Percentiles rank a stretch among this genome's conserved stretches.
Evolutionary conservation across 2,113 vertebrate genomes (phyloP).

Genomic region (Caracal caracal): DNA sequence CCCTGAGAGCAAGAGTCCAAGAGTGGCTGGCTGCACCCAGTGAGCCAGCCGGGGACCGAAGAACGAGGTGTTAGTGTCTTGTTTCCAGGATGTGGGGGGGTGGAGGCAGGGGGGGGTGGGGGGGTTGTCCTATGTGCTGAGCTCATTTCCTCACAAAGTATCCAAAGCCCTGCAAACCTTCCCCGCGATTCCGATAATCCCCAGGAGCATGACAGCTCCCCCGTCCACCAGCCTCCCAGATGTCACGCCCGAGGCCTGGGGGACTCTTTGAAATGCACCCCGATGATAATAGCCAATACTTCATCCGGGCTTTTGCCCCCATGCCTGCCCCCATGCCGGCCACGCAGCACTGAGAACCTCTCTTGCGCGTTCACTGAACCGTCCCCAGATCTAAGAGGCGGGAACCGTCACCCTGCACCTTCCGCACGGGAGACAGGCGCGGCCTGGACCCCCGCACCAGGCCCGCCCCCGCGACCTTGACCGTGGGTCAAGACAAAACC

Average conservation of each 20-base stretch:
- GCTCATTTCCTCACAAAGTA: background rate
- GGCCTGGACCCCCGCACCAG: too few relatives aligned
- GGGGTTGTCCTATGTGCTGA: fast-evolving
- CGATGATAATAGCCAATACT: fast-evolving
- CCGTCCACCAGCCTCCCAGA: background rate
- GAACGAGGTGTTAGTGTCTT: fast-evolving
- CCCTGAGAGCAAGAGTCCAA: background rate
- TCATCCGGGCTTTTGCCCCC: background rate
- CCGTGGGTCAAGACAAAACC: background rate
- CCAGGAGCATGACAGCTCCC: fast-evolving
- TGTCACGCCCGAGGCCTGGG: fast-evolving
- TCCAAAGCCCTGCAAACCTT: background rate
- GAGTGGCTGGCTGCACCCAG: background rate
- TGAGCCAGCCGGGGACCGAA: background rate
- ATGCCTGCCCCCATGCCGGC: too few relatives aligned
- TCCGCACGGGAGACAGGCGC: too few relatives aligned
- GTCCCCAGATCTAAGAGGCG: too few relatives aligned
- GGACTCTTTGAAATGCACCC: background rate
- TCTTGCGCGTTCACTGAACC: background rate
- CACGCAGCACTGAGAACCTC: background rate
- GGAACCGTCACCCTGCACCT: too few relatives aligned
- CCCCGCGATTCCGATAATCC: background rate
- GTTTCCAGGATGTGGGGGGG: background rate
- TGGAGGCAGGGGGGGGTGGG: background rate
- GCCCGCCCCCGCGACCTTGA: background rate